Conservation (phyloP, 2,113 vertebrate genomes). For the Athene cunicularia region DNA sequence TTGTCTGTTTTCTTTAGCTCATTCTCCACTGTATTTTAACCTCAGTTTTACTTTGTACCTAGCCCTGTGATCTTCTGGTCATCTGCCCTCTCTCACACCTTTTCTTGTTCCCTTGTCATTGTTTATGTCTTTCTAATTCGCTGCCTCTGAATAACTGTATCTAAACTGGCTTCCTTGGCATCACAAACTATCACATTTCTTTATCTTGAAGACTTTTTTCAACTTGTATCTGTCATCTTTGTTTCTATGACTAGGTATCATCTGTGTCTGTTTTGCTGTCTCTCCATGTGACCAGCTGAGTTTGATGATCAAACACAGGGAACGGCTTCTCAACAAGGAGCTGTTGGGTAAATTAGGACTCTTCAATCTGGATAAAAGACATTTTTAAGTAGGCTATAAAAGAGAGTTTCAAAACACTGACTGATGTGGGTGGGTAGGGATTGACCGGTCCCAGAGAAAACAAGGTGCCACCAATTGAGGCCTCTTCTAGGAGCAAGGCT, state of each 20-base stretch:
- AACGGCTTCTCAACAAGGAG: neutral
- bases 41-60: neutral
- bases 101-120: neutral
- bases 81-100: neutral
- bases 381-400: neutral
- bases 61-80: neutral
- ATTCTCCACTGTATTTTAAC: neutral
- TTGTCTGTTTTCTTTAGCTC: neutral
- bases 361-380: neutral
- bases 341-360: neutral
- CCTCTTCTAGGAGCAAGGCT: neutral
- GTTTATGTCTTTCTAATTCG: neutral
- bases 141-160: neutral
- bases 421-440: accelerated
- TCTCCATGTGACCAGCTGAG: neutral
- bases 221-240: neutral
- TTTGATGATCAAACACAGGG: neutral
- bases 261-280: neutral
- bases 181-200: neutral
- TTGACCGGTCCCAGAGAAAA: neutral
- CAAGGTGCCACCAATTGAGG: neutral
- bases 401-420: neutral
- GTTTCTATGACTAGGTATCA: neutral
- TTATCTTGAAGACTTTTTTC: neutral
- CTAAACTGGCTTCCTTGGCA: neutral